phyloP scores from a whole-genome alignment of 2,888 invertebrate genomes.

The Lacanobia wlatinum region DNA sequence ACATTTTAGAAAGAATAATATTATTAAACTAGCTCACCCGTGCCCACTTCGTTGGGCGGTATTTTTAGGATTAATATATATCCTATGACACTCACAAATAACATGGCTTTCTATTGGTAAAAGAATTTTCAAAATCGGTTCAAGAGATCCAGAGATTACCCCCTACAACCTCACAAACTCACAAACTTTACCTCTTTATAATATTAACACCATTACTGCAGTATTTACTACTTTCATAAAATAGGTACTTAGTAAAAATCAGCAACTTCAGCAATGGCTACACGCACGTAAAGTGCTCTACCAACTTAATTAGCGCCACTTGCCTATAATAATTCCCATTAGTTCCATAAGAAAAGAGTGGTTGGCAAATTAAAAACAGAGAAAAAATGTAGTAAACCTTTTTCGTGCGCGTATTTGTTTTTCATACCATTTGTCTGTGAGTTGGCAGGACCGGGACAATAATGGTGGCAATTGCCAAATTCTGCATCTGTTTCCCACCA shows the following conservation, averaged over 20 bases:
- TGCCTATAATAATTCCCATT: background rate
- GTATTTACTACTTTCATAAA: too few relatives aligned
- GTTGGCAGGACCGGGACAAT: slow-evolving; percentile 33
- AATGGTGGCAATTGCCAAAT: slow-evolving; percentile 47
- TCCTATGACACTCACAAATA: too few relatives aligned
- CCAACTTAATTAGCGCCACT: background rate
- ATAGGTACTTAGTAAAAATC: background rate
- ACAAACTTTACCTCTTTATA: too few relatives aligned
- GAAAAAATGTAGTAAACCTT: slow-evolving; percentile 18
- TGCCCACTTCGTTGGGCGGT: too few relatives aligned
- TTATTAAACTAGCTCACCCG: too few relatives aligned
- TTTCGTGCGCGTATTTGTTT: slow-evolving; percentile 43
- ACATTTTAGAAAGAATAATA: background rate
- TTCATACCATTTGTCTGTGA: slow-evolving; percentile 45
- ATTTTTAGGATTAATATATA: too few relatives aligned
- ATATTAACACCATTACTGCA: too few relatives aligned
- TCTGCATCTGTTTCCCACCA: slow-evolving; percentile 40
- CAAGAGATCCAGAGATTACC: too few relatives aligned
- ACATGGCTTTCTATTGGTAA: too few relatives aligned
- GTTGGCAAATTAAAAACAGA: slow-evolving; percentile 21
- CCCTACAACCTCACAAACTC: too few relatives aligned
- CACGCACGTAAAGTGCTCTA: background rate
- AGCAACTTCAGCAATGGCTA: background rate
- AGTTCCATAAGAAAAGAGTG: background rate
- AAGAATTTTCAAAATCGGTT: too few relatives aligned